Percentiles rank a stretch among this genome's conserved stretches.
These are phyloP conservation scores for Psittacus erithacus DNA, from an alignment of 2,113 vertebrate genomes.

Conservation along the genomic window DNA sequence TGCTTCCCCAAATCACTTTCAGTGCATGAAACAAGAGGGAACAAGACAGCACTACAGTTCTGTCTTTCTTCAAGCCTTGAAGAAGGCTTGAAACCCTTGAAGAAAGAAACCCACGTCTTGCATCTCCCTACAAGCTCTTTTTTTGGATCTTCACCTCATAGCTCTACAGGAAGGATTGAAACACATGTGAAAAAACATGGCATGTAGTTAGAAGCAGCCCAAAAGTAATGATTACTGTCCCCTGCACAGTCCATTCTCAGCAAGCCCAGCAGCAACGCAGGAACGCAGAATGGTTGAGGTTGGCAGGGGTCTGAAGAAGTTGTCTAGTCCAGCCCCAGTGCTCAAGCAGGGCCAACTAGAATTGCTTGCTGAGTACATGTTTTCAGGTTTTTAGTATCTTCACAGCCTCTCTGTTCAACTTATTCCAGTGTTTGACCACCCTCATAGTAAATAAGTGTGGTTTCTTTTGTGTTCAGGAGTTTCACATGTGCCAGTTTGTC, in stretches of 20 bases:
- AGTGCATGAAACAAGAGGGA: fast-evolving
- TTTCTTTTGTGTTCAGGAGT: neutral
- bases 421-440: neutral
- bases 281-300: neutral
- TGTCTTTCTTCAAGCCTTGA: neutral
- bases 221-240: neutral
- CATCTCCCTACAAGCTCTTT: neutral
- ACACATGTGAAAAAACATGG: fast-evolving
- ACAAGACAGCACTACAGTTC: neutral
- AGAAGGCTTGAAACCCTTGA: neutral
- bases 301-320: neutral
- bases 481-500: neutral
- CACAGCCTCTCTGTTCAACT: neutral
- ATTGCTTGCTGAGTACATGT: neutral
- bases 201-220: neutral
- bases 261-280: neutral
- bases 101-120: neutral
- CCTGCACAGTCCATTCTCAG: fast-evolving
- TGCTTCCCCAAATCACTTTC: neutral
- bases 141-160: neutral
- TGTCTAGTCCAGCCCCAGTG: neutral
- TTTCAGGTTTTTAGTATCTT: neutral
- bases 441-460: neutral
- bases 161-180: neutral
- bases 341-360: neutral